Evolutionary conservation across 2,888 invertebrate species (phyloP).

Genomic region (Sisyra nigra): DNA sequence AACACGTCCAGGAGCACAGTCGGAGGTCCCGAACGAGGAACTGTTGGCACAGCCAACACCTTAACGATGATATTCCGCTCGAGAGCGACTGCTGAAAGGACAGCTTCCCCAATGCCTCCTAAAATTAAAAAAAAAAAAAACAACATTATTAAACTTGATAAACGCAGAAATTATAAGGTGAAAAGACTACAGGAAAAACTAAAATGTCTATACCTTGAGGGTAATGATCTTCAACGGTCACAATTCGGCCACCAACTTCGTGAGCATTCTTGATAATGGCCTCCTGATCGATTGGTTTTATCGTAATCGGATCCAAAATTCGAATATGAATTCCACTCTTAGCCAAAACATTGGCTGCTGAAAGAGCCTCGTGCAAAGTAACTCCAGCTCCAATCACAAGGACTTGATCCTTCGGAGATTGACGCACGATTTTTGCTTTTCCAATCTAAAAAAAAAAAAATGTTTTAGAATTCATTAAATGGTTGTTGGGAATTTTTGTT

Average conservation of each 20-base stretch:
- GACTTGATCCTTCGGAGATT: slow-evolving; percentile 60
- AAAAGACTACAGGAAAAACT: too few relatives aligned
- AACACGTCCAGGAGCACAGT: slow-evolving; percentile 70
- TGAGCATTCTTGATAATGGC: slow-evolving; percentile 60
- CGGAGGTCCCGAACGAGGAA: slow-evolving; percentile 91
- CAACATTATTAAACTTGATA: too few relatives aligned
- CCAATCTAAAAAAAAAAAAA: slow-evolving; percentile 32
- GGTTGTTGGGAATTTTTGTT: slow-evolving; percentile 22
- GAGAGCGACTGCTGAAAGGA: slow-evolving; percentile 60
- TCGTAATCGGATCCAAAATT: slow-evolving; percentile 88
- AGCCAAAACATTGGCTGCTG: slow-evolving; percentile 61
- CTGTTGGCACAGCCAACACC: slow-evolving; percentile 60
- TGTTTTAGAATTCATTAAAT: slow-evolving; percentile 9
- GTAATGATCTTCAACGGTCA: slow-evolving; percentile 97
- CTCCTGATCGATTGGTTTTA: slow-evolving; percentile 83
- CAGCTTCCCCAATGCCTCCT: slow-evolving; percentile 95
- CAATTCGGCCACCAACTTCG: slow-evolving; percentile 61
- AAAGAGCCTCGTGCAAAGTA: slow-evolving; percentile 79
- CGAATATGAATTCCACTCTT: slow-evolving; percentile 57
- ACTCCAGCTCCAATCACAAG: slow-evolving; percentile 87
- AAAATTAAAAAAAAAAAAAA: slow-evolving; percentile 12
- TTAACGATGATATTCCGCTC: slow-evolving; percentile 53
- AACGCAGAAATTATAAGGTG: too few relatives aligned
- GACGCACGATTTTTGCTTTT: slow-evolving; percentile 60
- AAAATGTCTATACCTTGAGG: slow-evolving; percentile 75